Conservation (phyloP, 1,140 invertebrate species). For the Drosophila repletoides region DNA sequence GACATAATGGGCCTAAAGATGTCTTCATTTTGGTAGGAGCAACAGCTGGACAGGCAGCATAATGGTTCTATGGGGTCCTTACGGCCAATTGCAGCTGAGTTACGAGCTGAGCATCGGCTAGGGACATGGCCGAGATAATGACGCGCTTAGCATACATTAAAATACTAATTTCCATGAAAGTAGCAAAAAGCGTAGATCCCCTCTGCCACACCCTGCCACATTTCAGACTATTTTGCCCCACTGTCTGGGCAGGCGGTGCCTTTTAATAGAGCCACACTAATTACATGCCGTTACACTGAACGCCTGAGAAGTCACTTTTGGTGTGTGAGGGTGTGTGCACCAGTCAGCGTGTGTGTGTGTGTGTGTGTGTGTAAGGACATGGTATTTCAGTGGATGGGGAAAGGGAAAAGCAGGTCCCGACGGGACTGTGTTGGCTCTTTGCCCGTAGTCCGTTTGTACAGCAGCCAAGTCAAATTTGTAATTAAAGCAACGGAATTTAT, state of each 20-base stretch:
- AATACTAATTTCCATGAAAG: slow-evolving; percentile 78
- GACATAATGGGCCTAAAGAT: slow-evolving; percentile 31
- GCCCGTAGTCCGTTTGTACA: slow-evolving; percentile 25
- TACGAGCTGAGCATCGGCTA: slow-evolving; percentile 27
- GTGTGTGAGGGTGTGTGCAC: neutral
- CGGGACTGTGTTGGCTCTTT: slow-evolving; percentile 37
- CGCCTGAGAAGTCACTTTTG: slow-evolving; percentile 49
- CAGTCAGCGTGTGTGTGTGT: slow-evolving; percentile 4
- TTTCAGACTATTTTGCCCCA: neutral
- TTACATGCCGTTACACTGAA: slow-evolving; percentile 78
- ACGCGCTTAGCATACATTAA: slow-evolving; percentile 78
- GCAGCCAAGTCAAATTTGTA: slow-evolving; percentile 70
- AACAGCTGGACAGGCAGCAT: slow-evolving; percentile 29
- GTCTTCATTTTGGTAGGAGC: slow-evolving; percentile 43
- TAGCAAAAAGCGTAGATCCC: slow-evolving; percentile 43
- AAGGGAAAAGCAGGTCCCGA: neutral
- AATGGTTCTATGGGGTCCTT: too few species aligned
- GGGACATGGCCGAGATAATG: slow-evolving; percentile 70
- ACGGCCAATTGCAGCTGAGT: slow-evolving; percentile 51
- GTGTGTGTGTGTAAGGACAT: slow-evolving; percentile 3
- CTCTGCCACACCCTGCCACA: neutral
- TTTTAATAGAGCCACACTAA: slow-evolving; percentile 81
- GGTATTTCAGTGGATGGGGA: neutral
- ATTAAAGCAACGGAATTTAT: slow-evolving; percentile 78
- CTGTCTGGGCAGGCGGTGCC: slow-evolving; percentile 63